Conservation (phyloP, 2,113 vertebrate genomes). For the Canis aureus region DNA sequence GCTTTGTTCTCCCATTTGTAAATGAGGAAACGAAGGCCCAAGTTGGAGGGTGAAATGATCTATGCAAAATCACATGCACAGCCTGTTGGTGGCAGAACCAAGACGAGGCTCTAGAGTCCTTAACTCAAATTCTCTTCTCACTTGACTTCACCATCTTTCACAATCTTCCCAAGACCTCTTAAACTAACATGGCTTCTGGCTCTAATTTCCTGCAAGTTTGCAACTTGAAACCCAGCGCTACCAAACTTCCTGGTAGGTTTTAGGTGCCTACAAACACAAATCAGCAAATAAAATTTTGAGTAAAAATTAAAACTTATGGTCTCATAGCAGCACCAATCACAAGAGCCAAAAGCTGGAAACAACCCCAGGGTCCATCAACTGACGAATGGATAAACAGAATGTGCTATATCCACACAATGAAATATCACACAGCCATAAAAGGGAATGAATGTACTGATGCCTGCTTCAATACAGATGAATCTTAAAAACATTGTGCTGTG, state of each 20-base stretch:
- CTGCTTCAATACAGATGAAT: background rate
- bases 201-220: constrained; percentile 8
- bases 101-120: background rate
- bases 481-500: background rate
- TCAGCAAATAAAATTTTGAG: constrained; percentile 23
- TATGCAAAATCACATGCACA: background rate
- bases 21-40: background rate
- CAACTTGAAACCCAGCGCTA: constrained; percentile 21
- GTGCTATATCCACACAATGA: background rate
- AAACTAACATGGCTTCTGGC: background rate
- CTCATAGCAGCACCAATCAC: background rate
- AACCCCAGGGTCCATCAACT: background rate
- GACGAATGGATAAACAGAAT: background rate
- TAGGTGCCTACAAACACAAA: background rate
- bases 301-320: background rate
- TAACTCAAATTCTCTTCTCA: constrained; percentile 6
- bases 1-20: background rate
- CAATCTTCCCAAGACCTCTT: background rate
- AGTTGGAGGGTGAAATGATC: background rate
- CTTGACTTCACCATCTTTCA: background rate
- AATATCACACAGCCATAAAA: constrained; percentile 7
- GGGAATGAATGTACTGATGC: background rate
- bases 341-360: background rate
- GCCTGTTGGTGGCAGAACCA: background rate
- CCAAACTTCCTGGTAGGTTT: background rate